phyloP scores from a whole-genome alignment of 2,797 vertebrate species.

The Bradypodion pumilum region DNA sequence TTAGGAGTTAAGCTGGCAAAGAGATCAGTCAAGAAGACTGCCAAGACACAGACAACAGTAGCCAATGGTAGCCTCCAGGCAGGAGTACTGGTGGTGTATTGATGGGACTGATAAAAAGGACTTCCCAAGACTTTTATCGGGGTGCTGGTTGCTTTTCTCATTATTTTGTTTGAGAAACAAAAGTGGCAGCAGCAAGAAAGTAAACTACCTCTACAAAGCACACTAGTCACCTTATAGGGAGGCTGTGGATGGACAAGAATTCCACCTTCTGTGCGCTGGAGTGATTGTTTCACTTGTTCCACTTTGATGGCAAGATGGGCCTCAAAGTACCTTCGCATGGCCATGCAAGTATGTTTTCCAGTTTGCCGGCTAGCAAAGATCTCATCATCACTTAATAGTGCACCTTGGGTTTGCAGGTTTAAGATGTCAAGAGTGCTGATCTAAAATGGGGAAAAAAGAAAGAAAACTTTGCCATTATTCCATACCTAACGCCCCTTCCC shows the following conservation, averaged over 20 bases:
- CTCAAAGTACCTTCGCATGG: conserved; percentile 96
- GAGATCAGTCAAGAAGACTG: background rate
- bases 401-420: conserved; percentile 96
- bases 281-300: conserved; percentile 97
- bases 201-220: background rate
- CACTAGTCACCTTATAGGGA: conserved; percentile 89
- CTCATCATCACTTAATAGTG: conserved; percentile 95
- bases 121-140: too few relatives aligned
- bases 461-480: background rate
- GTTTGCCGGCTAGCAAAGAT: conserved; percentile 99
- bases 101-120: background rate
- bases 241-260: conserved; percentile 94
- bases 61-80: background rate
- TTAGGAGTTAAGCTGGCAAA: background rate
- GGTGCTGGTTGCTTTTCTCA: too few relatives aligned
- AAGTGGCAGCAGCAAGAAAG: accelerated
- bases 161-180: too few relatives aligned
- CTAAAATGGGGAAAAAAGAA: conserved; percentile 75
- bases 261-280: conserved; percentile 96
- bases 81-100: background rate
- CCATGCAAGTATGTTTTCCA: conserved; percentile 99
- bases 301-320: conserved; percentile 98
- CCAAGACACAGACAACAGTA: background rate
- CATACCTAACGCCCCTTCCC: background rate
- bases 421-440: conserved; percentile 98